Conservation (phyloP, 2,888 invertebrate species). For the Athalia rosae region DNA sequence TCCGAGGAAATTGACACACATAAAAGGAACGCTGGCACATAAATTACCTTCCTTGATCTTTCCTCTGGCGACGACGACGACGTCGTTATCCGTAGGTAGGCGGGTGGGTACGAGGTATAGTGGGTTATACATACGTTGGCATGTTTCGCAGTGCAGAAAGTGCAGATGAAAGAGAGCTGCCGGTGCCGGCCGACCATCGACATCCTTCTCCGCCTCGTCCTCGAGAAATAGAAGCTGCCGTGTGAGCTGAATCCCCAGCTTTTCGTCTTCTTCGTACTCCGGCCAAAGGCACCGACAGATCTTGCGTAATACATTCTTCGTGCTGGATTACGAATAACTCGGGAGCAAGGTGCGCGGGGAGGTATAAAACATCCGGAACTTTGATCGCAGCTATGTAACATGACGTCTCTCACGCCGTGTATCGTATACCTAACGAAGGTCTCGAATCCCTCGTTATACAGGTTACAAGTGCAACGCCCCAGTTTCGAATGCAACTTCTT, state of each 20-base stretch:
- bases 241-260: too few relatives aligned
- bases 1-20: conserved; percentile 27
- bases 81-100: conserved; percentile 26
- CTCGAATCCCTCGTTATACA: conserved; percentile 7
- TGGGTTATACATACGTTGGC: too few relatives aligned
- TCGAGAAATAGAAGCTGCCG: background rate
- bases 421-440: too few relatives aligned
- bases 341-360: too few relatives aligned
- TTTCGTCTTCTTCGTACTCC: too few relatives aligned
- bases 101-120: background rate
- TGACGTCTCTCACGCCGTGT: too few relatives aligned
- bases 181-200: background rate
- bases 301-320: too few relatives aligned
- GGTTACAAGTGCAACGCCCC: background rate
- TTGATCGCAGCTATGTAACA: too few relatives aligned
- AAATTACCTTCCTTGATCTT: conserved; percentile 40
- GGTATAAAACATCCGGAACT: too few relatives aligned
- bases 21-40: conserved; percentile 30
- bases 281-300: too few relatives aligned
- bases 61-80: background rate
- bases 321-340: too few relatives aligned
- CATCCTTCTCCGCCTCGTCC: background rate
- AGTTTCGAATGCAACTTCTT: background rate
- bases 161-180: conserved; percentile 38
- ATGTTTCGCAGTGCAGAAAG: conserved; percentile 1